phyloP scores from a whole-genome alignment of 2,113 vertebrate genomes.

The Solea senegalensis region DNA sequence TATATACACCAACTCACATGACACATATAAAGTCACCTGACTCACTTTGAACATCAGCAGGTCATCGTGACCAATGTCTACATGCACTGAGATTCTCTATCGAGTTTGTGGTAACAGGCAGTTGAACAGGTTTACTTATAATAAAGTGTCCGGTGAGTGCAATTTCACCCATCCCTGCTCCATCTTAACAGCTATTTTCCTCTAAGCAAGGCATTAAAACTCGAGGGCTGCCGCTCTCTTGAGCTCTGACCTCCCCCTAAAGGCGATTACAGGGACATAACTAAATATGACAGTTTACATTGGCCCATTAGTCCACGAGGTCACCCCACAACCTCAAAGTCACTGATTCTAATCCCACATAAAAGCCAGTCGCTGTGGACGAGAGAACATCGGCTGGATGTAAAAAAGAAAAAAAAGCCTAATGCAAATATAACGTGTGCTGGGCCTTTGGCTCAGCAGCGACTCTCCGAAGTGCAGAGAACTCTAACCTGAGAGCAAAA shows the following conservation, averaged over 20 bases:
- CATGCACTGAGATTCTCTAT: no score
- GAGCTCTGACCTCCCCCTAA: conserved; percentile 30
- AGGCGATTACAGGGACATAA: conserved; percentile 30
- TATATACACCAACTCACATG: no score
- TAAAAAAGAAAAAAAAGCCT: background rate
- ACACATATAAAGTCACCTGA: no score
- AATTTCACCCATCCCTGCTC: no score
- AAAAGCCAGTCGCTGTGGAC: conserved; percentile 4
- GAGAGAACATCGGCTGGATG: background rate
- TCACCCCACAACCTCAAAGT: conserved; percentile 21
- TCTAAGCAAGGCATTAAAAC: conserved; percentile 11
- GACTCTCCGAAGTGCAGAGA: background rate
- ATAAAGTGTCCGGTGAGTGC: no score
- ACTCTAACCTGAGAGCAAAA: background rate
- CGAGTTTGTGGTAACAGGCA: no score
- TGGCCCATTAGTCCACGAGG: conserved; percentile 31
- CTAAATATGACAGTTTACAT: conserved; percentile 53
- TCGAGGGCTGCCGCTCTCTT: conserved; percentile 10
- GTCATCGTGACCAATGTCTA: no score
- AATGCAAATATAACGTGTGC: conserved; percentile 7
- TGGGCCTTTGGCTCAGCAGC: background rate
- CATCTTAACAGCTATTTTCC: background rate
- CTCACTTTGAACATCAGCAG: no score
- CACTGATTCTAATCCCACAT: conserved; percentile 33
- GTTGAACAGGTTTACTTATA: no score